Conservation (phyloP, 1,140 invertebrate species). For the Neodiprion virginianus region DNA sequence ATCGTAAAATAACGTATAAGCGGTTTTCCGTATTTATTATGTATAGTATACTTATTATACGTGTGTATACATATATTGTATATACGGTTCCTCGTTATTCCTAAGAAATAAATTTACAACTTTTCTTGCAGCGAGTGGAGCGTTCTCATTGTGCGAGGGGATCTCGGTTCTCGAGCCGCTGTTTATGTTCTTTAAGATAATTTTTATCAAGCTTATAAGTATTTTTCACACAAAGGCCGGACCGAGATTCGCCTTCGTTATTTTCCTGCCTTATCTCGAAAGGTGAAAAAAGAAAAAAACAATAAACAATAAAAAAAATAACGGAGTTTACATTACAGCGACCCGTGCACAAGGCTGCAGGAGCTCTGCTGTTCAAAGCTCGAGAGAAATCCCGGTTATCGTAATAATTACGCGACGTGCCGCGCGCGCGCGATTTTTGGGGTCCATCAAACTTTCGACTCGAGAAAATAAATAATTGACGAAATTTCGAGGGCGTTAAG, state of each 20-base stretch:
- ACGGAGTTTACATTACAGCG: no score
- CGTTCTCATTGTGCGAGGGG: no score
- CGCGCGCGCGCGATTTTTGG: background rate
- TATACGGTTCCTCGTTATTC: no score
- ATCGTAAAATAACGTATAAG: background rate
- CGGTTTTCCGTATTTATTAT: background rate
- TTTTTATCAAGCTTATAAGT: background rate
- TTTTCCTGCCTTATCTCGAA: background rate
- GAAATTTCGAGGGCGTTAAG: background rate
- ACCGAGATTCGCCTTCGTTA: background rate
- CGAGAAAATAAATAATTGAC: background rate
- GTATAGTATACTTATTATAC: no score
- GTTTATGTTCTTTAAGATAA: slow-evolving; percentile 1
- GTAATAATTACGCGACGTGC: background rate
- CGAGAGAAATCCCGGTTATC: background rate
- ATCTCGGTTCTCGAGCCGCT: background rate
- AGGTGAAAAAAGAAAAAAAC: background rate
- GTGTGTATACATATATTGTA: no score
- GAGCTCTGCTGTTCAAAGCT: no score
- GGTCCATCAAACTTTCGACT: background rate
- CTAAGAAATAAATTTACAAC: no score
- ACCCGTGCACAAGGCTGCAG: no score
- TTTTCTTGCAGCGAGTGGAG: no score
- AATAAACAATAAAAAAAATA: background rate
- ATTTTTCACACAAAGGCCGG: background rate